Evolutionary conservation across 2,888 invertebrate genomes (phyloP), one percentile per base, ranked within the genome.

Genomic region (Alloplasta piceator): DNA sequence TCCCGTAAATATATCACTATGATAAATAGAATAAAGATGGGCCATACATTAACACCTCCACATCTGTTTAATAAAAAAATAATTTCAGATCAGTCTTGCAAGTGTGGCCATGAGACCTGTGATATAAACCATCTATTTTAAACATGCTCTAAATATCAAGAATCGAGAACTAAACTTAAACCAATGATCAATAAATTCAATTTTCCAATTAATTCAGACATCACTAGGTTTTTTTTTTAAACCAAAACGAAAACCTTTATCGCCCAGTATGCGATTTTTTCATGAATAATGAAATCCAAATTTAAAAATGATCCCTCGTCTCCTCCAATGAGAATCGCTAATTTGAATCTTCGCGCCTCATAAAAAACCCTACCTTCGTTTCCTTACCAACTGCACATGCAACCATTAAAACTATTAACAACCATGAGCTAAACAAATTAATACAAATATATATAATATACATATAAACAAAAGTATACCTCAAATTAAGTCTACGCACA

Each of bases 1-100:
- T 16, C 16, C 14, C 39, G 67, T 0, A 39, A 38, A 10, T 55
- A n/a, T n/a, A 67, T 67, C 3, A 12, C 41, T 1, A 39, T 70
- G 1, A 70, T 70, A 0, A 70, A 70, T 14, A 70, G 70, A 70
- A 48, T 70, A 6, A 70, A 26, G n/a, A 58, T 60, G 36, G 48
- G 48, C 1, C 68, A 70, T 10, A 48, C 60, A 0, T 36, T 58
- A 2, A 46, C 60, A 3, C 70, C 70, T 0, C 58, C 48, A 0
- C 70, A 70, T 46, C 38, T 70, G 6, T 58, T 36, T 48, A 60
- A 10, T 14, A 70, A 60, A 48, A 60, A 60, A 9, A 58, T 70
- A 1, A 6, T 60, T 0, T 14, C 38, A 14, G 41, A 70, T 9
- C n/a, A 58, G 38, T 38, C 38, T 4, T 70, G 58, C 10, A 12